Evolutionary conservation across 2,888 invertebrate species (phyloP).

Genomic region (Mystacides longicornis): DNA sequence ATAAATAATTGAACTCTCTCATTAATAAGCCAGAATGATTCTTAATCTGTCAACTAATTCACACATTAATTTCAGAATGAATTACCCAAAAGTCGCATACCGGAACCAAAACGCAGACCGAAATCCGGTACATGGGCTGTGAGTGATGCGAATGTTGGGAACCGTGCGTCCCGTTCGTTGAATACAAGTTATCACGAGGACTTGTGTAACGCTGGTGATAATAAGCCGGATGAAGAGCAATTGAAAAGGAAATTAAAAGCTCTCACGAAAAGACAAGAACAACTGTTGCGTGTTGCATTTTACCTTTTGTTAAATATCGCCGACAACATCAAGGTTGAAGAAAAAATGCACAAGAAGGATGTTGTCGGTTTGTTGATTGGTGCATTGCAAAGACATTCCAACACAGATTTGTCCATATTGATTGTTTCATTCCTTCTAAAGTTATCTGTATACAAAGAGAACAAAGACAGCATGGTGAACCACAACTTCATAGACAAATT

Average conservation of each 20-base stretch:
- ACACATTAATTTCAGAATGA: constrained; percentile 45
- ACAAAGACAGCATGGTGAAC: constrained; percentile 86
- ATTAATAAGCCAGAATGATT: no score
- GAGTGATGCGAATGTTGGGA: constrained; percentile 39
- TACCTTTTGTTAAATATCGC: constrained; percentile 92
- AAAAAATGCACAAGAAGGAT: constrained; percentile 94
- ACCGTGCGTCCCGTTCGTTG: constrained; percentile 52
- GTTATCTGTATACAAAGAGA: constrained; percentile 87
- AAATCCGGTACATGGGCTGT: constrained; percentile 68
- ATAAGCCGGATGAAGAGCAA: constrained; percentile 66
- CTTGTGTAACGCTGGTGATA: constrained; percentile 46
- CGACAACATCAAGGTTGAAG: constrained; percentile 90
- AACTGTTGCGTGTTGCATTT: constrained; percentile 82
- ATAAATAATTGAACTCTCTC: no score
- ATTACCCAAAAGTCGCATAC: constrained; percentile 61
- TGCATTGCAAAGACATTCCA: constrained; percentile 78
- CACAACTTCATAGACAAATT: constrained; percentile 76
- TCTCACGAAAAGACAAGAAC: constrained; percentile 88
- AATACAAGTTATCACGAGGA: constrained; percentile 66
- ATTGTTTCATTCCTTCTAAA: constrained; percentile 93
- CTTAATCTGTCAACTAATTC: no score
- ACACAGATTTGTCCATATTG: constrained; percentile 80
- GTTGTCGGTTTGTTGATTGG: constrained; percentile 81
- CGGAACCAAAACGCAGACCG: constrained; percentile 65
- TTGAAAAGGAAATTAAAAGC: constrained; percentile 68